Percentiles rank a stretch among this genome's conserved stretches.
phyloP scores from a whole-genome alignment of 2,113 vertebrate genomes.

The Alosa alosa region DNA sequence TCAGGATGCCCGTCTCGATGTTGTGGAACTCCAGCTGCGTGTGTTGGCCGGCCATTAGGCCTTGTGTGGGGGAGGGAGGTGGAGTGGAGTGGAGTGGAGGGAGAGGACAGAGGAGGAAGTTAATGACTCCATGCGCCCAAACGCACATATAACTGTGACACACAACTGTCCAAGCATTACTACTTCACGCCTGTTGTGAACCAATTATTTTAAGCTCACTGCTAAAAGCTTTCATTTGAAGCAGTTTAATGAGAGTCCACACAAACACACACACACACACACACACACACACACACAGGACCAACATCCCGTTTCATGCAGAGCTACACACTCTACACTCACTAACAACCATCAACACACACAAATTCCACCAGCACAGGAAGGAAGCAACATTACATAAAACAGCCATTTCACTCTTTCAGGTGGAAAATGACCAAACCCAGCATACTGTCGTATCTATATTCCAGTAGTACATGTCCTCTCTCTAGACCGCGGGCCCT shows the following conservation, averaged over 20 bases:
- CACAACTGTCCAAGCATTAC: background rate
- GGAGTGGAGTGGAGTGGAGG: conserved; percentile 31
- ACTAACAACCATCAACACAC: background rate
- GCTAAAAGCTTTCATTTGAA: background rate
- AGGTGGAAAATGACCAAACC: background rate
- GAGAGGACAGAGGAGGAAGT: background rate
- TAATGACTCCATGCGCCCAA: background rate
- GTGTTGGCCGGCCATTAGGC: conserved; percentile 97
- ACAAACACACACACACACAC: background rate
- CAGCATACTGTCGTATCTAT: background rate
- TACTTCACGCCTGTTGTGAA: background rate
- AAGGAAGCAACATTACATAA: background rate
- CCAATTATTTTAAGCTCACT: background rate
- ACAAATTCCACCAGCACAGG: background rate
- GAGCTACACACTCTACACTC: background rate
- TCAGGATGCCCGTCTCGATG: conserved; percentile 98
- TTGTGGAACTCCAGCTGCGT: conserved; percentile 98
- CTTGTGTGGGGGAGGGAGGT: conserved; percentile 64
- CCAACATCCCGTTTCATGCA: background rate
- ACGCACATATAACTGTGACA: background rate
- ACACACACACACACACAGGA: background rate
- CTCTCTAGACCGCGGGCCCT: background rate
- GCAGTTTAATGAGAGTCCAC: background rate
- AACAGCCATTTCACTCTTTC: background rate
- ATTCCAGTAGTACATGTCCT: background rate